phyloP scores from a whole-genome alignment of 2,797 vertebrate genomes.

The Chaunax sp. region DNA sequence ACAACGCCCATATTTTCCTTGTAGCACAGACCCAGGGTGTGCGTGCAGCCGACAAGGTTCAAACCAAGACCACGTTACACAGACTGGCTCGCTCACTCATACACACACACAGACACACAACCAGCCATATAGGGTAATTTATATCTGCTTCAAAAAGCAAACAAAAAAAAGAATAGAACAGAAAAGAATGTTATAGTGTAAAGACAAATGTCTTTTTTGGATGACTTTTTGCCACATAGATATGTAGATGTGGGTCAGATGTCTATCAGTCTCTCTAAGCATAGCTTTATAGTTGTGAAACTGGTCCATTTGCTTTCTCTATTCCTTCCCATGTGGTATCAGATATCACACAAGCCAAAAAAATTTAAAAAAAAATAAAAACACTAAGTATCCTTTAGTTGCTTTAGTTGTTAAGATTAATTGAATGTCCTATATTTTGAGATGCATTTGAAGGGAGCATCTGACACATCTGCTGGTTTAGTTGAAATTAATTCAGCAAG shows the following conservation, averaged over 20 bases:
- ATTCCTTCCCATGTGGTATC: neutral
- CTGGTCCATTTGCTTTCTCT: neutral
- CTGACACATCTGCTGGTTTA: neutral
- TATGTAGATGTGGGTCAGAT: neutral
- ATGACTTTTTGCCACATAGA: constrained; percentile 30
- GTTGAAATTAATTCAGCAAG: constrained; percentile 16
- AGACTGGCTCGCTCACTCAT: constrained; percentile 21
- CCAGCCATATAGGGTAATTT: constrained; percentile 75
- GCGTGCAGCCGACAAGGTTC: constrained; percentile 75
- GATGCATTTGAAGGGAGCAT: constrained; percentile 8
- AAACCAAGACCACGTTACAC: constrained; percentile 68
- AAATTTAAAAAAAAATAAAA: too few species aligned
- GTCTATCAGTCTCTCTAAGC: neutral
- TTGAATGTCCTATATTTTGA: neutral
- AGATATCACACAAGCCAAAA: neutral
- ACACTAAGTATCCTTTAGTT: neutral
- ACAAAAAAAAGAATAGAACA: constrained; percentile 61
- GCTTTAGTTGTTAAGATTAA: neutral
- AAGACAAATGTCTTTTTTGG: constrained; percentile 41
- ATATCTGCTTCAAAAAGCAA: constrained; percentile 79
- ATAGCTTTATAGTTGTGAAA: neutral
- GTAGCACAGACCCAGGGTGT: constrained; percentile 71
- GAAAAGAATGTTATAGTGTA: constrained; percentile 48
- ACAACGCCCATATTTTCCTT: constrained; percentile 79
- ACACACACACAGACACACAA: constrained; percentile 61